phyloP scores from a whole-genome alignment of 1,140 invertebrate genomes.

The Lutraria rhynchaena region DNA sequence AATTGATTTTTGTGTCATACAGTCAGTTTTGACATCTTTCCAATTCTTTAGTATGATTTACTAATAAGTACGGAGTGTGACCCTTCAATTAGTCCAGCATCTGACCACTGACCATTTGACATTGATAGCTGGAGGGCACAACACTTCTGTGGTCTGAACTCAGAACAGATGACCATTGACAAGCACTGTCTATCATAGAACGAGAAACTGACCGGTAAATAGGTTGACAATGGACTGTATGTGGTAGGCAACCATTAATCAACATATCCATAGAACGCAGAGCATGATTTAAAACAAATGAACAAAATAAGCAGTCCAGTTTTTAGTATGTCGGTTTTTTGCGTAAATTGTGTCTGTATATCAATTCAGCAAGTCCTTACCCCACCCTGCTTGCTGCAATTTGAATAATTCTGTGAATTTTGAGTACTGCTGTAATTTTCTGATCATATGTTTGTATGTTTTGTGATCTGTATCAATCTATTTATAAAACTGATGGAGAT shows the following conservation, averaged over 20 bases:
- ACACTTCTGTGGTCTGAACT: constrained; percentile 33
- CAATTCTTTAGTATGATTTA: constrained; percentile 49
- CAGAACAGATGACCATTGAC: constrained; percentile 45
- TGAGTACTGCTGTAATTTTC: too few relatives aligned
- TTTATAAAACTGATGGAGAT: too few relatives aligned
- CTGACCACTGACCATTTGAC: constrained; percentile 24
- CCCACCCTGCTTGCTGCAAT: too few relatives aligned
- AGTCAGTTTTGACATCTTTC: constrained; percentile 35
- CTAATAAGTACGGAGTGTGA: constrained; percentile 48
- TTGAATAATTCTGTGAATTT: too few relatives aligned
- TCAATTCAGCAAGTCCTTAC: too few relatives aligned
- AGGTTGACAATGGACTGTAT: constrained; percentile 11
- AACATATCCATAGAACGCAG: neutral
- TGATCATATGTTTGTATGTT: too few relatives aligned
- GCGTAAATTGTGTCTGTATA: too few relatives aligned
- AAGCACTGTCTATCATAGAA: constrained; percentile 36
- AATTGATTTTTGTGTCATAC: constrained; percentile 49
- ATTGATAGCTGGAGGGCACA: neutral
- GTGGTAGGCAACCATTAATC: neutral
- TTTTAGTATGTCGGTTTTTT: too few relatives aligned
- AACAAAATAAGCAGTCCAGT: too few relatives aligned
- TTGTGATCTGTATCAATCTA: too few relatives aligned
- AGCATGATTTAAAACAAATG: neutral
- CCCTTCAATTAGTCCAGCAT: constrained; percentile 24
- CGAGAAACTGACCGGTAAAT: constrained; percentile 45